Conservation (phyloP, 2,113 vertebrate genomes). For the Nothoprocta perdicaria region DNA sequence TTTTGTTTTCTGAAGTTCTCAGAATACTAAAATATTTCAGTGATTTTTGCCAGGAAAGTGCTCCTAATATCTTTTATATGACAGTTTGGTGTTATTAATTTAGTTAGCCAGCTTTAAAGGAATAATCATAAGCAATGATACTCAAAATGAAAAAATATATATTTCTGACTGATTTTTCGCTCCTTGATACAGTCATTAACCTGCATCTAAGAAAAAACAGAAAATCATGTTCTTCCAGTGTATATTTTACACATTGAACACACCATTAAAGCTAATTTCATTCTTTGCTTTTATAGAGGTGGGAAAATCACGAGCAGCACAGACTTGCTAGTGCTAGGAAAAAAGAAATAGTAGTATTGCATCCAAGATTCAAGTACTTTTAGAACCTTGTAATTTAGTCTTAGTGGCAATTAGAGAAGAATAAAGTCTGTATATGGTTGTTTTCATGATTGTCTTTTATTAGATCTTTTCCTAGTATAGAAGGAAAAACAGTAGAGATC, state of each 20-base stretch:
- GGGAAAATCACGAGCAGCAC: not conserved
- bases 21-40: not conserved
- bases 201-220: not conserved
- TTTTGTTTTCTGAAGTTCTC: not conserved
- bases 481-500: not conserved
- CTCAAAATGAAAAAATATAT: not conserved
- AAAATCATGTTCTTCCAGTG: not conserved
- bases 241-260: not conserved
- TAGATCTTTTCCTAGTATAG: too few species aligned
- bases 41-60: not conserved
- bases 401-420: too few species aligned
- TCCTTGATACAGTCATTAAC: not conserved
- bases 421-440: too few species aligned
- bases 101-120: not conserved
- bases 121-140: not conserved
- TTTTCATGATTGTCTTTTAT: too few species aligned
- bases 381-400: too few species aligned
- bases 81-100: not conserved
- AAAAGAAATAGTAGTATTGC: too few species aligned
- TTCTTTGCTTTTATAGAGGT: not conserved
- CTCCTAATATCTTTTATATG: not conserved
- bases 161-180: not conserved
- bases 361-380: too few species aligned
- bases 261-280: not conserved
- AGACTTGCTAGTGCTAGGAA: too few species aligned